Conservation (phyloP, 2,113 vertebrate species). For the Orthochromis malagaraziensis region DNA sequence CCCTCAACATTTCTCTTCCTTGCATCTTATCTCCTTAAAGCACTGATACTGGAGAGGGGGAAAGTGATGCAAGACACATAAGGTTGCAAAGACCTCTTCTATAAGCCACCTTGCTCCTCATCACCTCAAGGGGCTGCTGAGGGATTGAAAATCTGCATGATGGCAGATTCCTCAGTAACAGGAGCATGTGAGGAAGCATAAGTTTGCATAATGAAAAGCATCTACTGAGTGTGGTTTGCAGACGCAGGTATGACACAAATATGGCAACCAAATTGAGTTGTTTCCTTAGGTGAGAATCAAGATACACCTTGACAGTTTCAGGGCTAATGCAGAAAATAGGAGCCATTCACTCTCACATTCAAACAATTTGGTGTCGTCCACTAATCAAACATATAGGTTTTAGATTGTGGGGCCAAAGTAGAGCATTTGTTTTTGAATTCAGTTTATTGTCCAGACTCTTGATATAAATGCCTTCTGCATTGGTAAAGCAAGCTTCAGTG, state of each 20-base stretch:
- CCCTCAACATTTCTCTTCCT: neutral
- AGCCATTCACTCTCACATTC: too few species aligned
- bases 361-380: accelerated
- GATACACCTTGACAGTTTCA: neutral
- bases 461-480: neutral
- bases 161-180: neutral
- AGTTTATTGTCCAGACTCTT: neutral
- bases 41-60: neutral
- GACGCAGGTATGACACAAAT: neutral
- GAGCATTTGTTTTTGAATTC: neutral
- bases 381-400: neutral
- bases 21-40: neutral
- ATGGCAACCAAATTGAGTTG: neutral
- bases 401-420: neutral
- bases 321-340: neutral
- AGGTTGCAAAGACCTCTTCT: neutral
- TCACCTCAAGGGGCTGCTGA: neutral
- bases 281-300: neutral
- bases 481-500: neutral
- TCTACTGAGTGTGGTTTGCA: neutral
- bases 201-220: neutral
- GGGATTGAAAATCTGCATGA: neutral
- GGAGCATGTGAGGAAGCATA: neutral
- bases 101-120: neutral
- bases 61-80: neutral